Evolutionary conservation across 2,888 invertebrate species (phyloP).

Genomic region (Cerastis leucographa): DNA sequence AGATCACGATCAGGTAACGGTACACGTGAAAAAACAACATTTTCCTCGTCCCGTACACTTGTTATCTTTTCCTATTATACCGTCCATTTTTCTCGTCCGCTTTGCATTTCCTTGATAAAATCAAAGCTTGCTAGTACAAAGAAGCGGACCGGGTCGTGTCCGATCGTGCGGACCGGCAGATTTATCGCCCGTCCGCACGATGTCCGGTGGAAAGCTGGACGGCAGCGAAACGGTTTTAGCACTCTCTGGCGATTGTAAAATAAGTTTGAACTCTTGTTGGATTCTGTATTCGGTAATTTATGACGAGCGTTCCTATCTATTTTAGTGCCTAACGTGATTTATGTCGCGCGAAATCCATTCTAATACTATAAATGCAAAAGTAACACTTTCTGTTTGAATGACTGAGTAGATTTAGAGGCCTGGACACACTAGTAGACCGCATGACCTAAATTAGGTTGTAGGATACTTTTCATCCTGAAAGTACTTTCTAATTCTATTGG

Average conservation of each 20-base stretch:
- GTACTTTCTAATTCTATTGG: not conserved
- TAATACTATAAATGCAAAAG: not conserved
- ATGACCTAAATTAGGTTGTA: not conserved
- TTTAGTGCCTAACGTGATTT: not conserved
- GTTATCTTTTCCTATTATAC: conserved; percentile 33
- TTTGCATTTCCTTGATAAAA: conserved; percentile 60
- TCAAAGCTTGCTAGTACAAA: conserved; percentile 47
- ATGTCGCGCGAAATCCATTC: not conserved
- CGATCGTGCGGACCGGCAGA: conserved; percentile 57
- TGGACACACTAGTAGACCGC: not conserved
- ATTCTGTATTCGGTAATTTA: conserved; percentile 33
- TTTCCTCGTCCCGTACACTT: conserved; percentile 22
- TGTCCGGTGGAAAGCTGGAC: conserved; percentile 30
- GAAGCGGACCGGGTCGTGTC: conserved; percentile 41
- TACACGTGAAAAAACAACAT: conserved; percentile 17
- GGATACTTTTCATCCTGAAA: not conserved
- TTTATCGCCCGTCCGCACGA: conserved; percentile 51
- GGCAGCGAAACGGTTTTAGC: conserved; percentile 48
- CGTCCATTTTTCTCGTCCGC: conserved; percentile 40
- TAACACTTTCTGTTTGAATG: too few species aligned
- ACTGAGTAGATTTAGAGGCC: not conserved
- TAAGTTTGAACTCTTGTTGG: conserved; percentile 19
- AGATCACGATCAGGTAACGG: conserved; percentile 35
- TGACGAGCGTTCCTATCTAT: not conserved
- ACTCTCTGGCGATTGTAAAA: conserved; percentile 47